Evolutionary conservation across 2,888 invertebrate species (phyloP), one percentile per base, ranked within the genome.

Genomic region (Shargacucullia verbasci): DNA sequence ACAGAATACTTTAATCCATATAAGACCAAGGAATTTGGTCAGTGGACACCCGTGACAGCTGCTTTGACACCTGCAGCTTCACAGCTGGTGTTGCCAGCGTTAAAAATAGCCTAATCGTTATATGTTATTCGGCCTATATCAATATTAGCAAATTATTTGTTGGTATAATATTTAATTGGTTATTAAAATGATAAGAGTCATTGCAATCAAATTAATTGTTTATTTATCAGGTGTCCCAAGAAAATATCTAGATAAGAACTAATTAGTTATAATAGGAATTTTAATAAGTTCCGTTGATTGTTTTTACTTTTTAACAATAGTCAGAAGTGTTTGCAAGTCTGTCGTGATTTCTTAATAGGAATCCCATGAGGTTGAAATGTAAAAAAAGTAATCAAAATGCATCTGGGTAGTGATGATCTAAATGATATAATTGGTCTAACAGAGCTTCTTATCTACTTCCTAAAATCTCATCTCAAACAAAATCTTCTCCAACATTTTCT

Each of bases 21-120:
- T 38, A 60, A 10, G 44, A 45, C 14, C 37, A 65, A 69, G 52
- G 54, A 52, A 69, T 62, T 59, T 35, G 40, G 34, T 11, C 31
- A 59, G 14, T 60, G 44, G 34, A 64, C 41, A 31, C 59, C 39
- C 33, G 20, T 55, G 60, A 63, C 73, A 73, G 73, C 56, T 74
- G 73, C 58, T 63, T 55, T 41, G 57, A 44, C 76, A 74, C 59
- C 73, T 76, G 73, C 55, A 33, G 27, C 11, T 9, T 6, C n/a
- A 13, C 63, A 56, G 50, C 52, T 38, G 57, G 45, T 69, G 44
- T 55, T 60, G 50, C 60, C 57, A 65, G 15, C 15, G 43, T 29
- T 65, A 69, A 63, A 76, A 65, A 73, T 69, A 61, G 55, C 46
- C 31, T 10, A 53, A 14, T 20, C 34, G 35, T 47, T 33, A 41